Percentiles rank a stretch among this genome's conserved stretches.
phyloP scores from a whole-genome alignment of 2,888 invertebrate genomes.

The Tipula unca region DNA sequence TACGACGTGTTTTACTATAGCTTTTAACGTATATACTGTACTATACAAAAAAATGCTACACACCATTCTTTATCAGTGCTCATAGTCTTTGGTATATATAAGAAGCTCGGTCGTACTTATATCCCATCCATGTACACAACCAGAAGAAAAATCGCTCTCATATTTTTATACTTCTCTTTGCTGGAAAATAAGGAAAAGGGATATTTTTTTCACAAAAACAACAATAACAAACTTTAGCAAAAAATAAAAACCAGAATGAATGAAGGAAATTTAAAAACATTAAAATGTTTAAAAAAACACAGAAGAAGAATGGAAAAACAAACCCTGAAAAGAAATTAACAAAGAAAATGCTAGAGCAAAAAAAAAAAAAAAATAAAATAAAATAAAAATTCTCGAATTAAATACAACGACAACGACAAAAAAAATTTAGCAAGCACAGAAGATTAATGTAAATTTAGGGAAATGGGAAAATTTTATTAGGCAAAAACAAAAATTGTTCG shows the following conservation, averaged over 20 bases:
- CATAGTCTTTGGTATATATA: neutral
- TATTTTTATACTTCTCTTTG: neutral
- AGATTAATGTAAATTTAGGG: slow-evolving; percentile 8
- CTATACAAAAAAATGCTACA: neutral
- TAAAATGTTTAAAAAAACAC: neutral
- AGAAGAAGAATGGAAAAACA: neutral
- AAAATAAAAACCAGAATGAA: neutral
- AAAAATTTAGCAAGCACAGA: neutral
- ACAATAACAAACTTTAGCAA: neutral
- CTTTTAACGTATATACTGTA: neutral
- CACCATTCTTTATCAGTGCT: neutral
- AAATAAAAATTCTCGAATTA: slow-evolving; percentile 8
- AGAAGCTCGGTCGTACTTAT: neutral
- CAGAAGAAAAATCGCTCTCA: neutral
- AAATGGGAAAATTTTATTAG: slow-evolving; percentile 3
- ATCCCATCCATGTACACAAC: neutral
- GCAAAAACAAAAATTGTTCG: neutral
- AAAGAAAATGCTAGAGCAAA: neutral
- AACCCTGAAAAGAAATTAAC: slow-evolving; percentile 8
- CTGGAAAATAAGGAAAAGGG: neutral
- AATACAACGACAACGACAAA: neutral
- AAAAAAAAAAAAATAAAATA: neutral
- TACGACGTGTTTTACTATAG: neutral
- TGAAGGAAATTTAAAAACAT: neutral
- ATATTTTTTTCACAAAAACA: neutral